Evolutionary conservation across 2,113 vertebrate species (phyloP), one percentile per base, ranked within the genome.

Genomic region (Henicopernis longicauda): DNA sequence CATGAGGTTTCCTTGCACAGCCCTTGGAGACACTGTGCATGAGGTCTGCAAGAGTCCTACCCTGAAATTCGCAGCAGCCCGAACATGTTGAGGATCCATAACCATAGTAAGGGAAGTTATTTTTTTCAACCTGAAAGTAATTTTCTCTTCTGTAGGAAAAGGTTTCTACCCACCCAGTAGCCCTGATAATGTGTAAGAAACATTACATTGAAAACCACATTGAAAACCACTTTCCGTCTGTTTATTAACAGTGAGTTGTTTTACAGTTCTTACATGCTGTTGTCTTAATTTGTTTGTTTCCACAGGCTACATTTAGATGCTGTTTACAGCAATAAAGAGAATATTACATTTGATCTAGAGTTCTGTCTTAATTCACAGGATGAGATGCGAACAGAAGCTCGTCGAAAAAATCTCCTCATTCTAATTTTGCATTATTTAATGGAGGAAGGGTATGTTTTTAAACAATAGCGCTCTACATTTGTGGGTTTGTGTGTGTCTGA

Each of bases 401-500:
- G 99, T 79, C 98, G 97, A 86, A 99, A 99, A 97, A 99, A 98
- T 89, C 98, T 99, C 45, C 99, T 99, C 36, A 98, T 99, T 97
- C 97, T 99, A 89, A 99, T 99, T 96, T 98, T 99, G 94, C 98
- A 99, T 96, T 98, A 99, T 93, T 98, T 99, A 97, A 97, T 98
- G 42, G 98, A 98, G 42, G 98, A 99, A 97, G 99, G 99, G 99
- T 99, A 97, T 92, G 99, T 98, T 73, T 16, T 55, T 32, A 62
- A 76, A 44, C 79, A 91, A 57, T 22, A 80, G 11, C 55, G 13
- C 23, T 47, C 22, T 80, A 2, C 7, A 1, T 65, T 55, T 76
- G 45, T 88, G 47, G 38, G 12, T 13, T 1, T 66, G 10, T 49
- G 25, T 61, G 27, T 72, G 26, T 58, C 27, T 87, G 57, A 45